Base-by-base conservation (phyloP, 2,797 vertebrate species). In the Coregonus ussuriensis region DNA sequence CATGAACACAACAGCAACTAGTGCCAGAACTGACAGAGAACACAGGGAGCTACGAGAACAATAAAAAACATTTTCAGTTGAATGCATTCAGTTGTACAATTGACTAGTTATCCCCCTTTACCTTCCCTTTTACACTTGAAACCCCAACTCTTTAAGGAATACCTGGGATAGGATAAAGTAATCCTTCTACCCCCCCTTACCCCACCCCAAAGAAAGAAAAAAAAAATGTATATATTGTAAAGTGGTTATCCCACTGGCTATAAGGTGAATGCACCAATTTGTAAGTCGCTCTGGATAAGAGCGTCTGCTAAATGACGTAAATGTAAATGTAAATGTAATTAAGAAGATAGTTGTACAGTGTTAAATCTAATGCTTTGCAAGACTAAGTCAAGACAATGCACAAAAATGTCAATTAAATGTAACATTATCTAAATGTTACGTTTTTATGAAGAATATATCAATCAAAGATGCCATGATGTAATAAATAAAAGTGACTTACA, bases 401-500 rank as follows among this genome's bases (percentile, higher is more conserved):
- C 18, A 59, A 59, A 21, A 68, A 21, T 51, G 4, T 41, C 47
- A 74, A 77, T 31, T 31, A 69, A 41, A 31, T 56, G 6, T 73
- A 51, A 71, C 6, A 54, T 68, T 74, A 21, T n/a, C 3, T 16
- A 33, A 16, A 35, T 74, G 72, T 6, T 69, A 3, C 0, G 7
- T 68, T 78, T 77, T 13, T 29, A 16, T 41, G 11, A 25, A 63
- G 4, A 82, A 69, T 75, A 63, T 14, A 77, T 13, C n/a, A 0
- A 54, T 29, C 7, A 65, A 7, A 35, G n/a, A 29, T 31, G 0
- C 47, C 15, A 74, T 63, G 1, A 4, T 0, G 29, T 16, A 74
- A 56, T 75, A 63, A 15, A 37, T n/a, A 5, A 5, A 56, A 69
- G 21, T 69, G 71, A 91, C 93, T 91, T 82, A 94, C 93, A 80